Base-by-base conservation (phyloP, 1,140 invertebrate genomes). In the Oncopeltus fasciatus region DNA sequence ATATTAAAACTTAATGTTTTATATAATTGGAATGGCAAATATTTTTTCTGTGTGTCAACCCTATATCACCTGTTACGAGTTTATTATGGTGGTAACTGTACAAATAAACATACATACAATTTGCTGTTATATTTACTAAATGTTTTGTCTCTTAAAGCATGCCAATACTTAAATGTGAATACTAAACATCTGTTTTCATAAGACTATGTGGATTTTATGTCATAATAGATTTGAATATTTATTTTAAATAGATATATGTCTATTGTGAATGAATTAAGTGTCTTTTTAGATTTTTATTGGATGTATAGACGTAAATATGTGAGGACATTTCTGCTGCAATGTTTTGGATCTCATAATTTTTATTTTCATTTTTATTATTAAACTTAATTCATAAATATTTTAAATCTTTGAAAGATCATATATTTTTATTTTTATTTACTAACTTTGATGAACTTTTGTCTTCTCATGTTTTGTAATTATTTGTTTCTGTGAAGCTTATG, bases 301-400 rank as follows among this genome's bases (percentile, higher is more conserved):
- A 53, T 53, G 49, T 53, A 53, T 53, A 53, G 49, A 53, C 5
- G 5, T 38, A 38, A 38, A 14, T 24, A 53, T 24, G 24, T 53
- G 49, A 53, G 49, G 49, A 53, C 49, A 53, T 53, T 53, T 53
- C 24, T 4, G 28, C 18, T 33, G 59, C 59, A 60, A 60, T 60
- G 28, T 28, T 60, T 60, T 31, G 33, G 59, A 60, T 60, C 59
- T 60, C 59, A 60, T 60, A 24, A 27, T 60, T 60, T 60, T 60
- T 60, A 20, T 60, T 60, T 46, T 60, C 16, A 20, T 43, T 60
- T 46, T 60, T 24, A 20, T 18, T 47, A 47, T 60, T 49, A 21
- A 49, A 20, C 49, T 60, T 60, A 28, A 60, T 47, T 26, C 20
- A n/a, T 8, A 14, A 60, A 47, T 60, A 33, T 57, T 29, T 33